A percentile compares a stretch with the other conserved stretches of the same genome.
phyloP scores from a whole-genome alignment of 2,113 vertebrate genomes.

The Poicephalus gulielmi region DNA sequence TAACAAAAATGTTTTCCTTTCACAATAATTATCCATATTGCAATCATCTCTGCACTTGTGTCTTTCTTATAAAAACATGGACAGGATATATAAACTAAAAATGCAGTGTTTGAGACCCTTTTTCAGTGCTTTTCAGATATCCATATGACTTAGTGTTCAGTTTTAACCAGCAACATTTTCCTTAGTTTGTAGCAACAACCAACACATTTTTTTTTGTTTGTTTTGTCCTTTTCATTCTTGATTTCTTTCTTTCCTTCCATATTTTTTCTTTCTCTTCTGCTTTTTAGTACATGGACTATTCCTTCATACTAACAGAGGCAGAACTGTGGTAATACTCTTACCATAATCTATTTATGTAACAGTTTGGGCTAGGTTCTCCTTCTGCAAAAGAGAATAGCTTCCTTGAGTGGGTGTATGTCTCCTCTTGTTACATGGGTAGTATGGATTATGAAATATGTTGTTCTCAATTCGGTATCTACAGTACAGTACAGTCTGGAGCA shows the following conservation, averaged over 20 bases:
- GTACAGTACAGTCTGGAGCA: neutral
- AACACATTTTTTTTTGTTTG: neutral
- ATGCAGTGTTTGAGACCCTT: neutral
- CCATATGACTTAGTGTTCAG: neutral
- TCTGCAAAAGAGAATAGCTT: neutral
- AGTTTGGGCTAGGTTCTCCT: neutral
- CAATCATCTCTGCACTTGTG: neutral
- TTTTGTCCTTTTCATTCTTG: neutral
- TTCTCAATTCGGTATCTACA: neutral
- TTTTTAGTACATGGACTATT: neutral
- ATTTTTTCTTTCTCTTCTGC: neutral
- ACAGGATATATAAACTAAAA: neutral
- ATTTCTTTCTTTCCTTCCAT: neutral
- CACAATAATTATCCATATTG: neutral
- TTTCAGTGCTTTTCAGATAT: constrained; percentile 10
- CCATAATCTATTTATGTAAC: constrained; percentile 20
- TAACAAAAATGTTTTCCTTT: neutral
- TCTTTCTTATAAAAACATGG: neutral
- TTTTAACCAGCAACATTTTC: constrained; percentile 20
- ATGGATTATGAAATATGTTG: neutral
- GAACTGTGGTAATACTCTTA: neutral
- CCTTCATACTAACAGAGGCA: neutral
- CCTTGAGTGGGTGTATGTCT: neutral
- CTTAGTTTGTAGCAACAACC: neutral
- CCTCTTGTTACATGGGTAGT: neutral